Evolutionary conservation across 2,888 invertebrate genomes (phyloP).

Genomic region (Apotomis betuletana): DNA sequence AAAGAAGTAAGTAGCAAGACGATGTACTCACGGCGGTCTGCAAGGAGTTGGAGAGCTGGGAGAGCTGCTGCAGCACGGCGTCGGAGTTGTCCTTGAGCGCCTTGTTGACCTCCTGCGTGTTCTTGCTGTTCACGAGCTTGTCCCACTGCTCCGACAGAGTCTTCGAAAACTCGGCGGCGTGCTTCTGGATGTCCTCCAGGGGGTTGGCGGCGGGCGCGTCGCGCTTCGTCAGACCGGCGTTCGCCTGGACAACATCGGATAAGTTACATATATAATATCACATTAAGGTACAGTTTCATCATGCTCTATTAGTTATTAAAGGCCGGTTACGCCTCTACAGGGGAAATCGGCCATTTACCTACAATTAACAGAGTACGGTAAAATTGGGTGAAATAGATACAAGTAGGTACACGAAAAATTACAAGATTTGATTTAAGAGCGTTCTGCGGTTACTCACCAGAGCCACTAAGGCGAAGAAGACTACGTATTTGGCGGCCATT

Average conservation of each 20-base stretch:
- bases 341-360: no score
- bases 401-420: no score
- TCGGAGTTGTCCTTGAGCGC: conserved; percentile 69
- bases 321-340: no score
- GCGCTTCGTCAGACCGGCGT: conserved; percentile 58
- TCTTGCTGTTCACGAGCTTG: conserved; percentile 64
- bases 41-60: conserved; percentile 58
- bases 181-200: conserved; percentile 64
- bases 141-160: conserved; percentile 62
- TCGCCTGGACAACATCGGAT: conserved; percentile 51
- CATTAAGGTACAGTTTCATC: neutral
- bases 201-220: conserved; percentile 55
- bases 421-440: neutral
- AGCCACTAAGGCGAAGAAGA: conserved; percentile 66
- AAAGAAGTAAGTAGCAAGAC: neutral
- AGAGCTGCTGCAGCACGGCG: conserved; percentile 62
- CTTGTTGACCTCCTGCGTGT: conserved; percentile 67
- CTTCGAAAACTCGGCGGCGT: conserved; percentile 67
- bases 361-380: neutral
- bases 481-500: conserved; percentile 65
- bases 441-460: conserved; percentile 60
- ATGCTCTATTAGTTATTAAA: no score
- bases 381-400: no score
- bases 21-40: conserved; percentile 65
- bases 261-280: neutral